Conservation (phyloP, 2,797 vertebrate species). For the Neoniphon sammara region DNA sequence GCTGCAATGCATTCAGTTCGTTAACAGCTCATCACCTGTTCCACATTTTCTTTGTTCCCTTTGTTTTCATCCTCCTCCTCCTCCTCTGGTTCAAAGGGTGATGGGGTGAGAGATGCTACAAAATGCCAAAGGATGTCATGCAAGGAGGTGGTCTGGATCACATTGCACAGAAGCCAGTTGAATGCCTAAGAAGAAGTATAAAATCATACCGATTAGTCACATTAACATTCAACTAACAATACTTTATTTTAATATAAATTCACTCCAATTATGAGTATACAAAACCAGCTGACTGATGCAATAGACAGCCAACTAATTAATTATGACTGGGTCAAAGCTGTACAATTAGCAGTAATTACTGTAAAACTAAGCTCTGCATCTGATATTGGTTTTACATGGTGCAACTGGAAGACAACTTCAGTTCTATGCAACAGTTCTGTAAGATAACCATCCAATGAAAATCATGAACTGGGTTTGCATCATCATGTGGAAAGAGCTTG, state of each 20-base stretch:
- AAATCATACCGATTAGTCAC: constrained; percentile 4
- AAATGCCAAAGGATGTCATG: constrained; percentile 99
- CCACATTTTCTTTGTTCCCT: constrained; percentile 93
- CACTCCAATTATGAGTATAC: background rate
- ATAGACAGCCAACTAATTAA: background rate
- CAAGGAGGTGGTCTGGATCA: constrained; percentile 98
- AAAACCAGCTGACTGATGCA: constrained; percentile 1
- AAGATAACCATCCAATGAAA: too few species aligned
- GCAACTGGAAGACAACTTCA: too few species aligned
- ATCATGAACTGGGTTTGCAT: too few species aligned
- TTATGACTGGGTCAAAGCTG: background rate
- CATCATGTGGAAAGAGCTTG: too few species aligned
- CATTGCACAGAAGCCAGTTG: constrained; percentile 99
- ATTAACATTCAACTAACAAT: background rate
- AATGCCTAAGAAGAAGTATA: constrained; percentile 86
- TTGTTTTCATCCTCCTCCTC: constrained; percentile 98
- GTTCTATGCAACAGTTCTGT: too few species aligned
- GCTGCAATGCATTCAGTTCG: rapidly evolving
- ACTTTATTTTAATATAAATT: background rate
- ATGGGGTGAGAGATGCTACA: constrained; percentile 97
- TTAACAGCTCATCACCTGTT: constrained; percentile 84
- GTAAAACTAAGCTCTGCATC: background rate
- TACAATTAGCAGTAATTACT: constrained; percentile 25
- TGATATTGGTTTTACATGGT: too few species aligned
- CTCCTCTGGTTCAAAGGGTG: constrained; percentile 94